These are phyloP conservation scores for Myanophis thanlyinensis DNA, from an alignment of 2,113 vertebrate species.

Conservation along the genomic window DNA sequence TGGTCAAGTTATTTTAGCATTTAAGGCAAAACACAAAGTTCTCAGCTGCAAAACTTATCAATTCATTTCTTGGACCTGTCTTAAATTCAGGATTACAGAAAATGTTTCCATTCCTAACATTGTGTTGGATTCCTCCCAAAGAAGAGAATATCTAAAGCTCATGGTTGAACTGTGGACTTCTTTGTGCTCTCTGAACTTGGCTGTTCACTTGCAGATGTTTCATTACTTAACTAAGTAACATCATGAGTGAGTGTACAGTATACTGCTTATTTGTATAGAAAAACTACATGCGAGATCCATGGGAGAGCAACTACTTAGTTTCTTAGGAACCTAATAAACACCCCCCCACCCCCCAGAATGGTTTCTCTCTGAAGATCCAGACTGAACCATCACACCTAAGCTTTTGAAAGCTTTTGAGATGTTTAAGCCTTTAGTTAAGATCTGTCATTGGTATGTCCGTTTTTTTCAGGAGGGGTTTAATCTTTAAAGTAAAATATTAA, in stretches of 20 bases:
- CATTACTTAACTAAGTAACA: neutral
- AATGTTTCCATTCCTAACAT: neutral
- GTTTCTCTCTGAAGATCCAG: neutral
- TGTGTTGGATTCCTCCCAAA: neutral
- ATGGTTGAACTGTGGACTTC: neutral
- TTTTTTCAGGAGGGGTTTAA: neutral
- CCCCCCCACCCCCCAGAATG: neutral
- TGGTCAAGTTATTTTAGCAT: neutral
- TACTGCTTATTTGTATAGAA: neutral
- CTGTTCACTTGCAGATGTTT: neutral
- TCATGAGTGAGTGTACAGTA: neutral
- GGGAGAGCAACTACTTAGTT: neutral
- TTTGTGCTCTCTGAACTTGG: neutral
- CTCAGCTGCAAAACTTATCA: neutral
- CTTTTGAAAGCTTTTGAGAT: neutral
- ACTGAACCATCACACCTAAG: neutral
- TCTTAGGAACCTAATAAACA: neutral
- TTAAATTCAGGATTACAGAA: neutral
- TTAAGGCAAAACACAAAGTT: neutral
- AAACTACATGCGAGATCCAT: neutral
- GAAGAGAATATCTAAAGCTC: neutral
- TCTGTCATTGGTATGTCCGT: neutral
- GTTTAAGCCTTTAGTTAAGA: neutral
- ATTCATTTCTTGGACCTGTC: neutral
- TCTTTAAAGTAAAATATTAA: neutral